Percentiles rank a stretch among this genome's conserved stretches.
Evolutionary conservation across 2,797 vertebrate genomes (phyloP).

Genomic region (Channallabes apus): DNA sequence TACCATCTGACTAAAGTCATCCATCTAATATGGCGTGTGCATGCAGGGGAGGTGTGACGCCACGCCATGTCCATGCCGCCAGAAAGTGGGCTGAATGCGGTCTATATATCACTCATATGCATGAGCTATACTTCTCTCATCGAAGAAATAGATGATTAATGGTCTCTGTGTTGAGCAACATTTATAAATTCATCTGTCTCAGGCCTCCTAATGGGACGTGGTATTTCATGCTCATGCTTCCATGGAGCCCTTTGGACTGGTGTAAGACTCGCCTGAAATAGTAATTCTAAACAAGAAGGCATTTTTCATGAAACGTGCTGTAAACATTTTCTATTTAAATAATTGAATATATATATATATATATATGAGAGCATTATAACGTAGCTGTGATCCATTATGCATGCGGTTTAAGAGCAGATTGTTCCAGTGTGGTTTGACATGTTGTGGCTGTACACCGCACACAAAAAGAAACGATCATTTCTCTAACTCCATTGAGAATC

Average conservation of each 20-base stretch:
- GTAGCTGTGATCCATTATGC: constrained; percentile 12
- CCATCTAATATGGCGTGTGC: constrained; percentile 5
- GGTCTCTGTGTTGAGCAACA: constrained; percentile 34
- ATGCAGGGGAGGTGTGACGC: constrained; percentile 24
- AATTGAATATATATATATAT: background rate
- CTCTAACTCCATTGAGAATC: constrained; percentile 32
- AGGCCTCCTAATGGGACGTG: constrained; percentile 28
- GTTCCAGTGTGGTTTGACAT: constrained; percentile 6
- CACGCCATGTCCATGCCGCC: constrained; percentile 3
- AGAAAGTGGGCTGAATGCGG: constrained; percentile 12
- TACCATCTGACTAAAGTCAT: constrained; percentile 12
- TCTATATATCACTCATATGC: constrained; percentile 20
- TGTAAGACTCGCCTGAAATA: constrained; percentile 15
- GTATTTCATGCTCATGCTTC: constrained; percentile 25
- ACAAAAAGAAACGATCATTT: constrained; percentile 33
- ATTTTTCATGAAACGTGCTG: background rate
- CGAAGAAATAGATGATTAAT: constrained; percentile 41
- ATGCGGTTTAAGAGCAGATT: constrained; percentile 18
- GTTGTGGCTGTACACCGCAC: background rate
- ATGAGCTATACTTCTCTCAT: constrained; percentile 6
- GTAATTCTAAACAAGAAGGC: background rate
- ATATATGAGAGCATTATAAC: background rate
- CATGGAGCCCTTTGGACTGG: background rate
- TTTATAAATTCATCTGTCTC: constrained; percentile 37
- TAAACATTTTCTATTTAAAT: constrained; percentile 23